phyloP scores from a whole-genome alignment of 2,797 vertebrate genomes.

The Enteromius unitaeniatus region DNA sequence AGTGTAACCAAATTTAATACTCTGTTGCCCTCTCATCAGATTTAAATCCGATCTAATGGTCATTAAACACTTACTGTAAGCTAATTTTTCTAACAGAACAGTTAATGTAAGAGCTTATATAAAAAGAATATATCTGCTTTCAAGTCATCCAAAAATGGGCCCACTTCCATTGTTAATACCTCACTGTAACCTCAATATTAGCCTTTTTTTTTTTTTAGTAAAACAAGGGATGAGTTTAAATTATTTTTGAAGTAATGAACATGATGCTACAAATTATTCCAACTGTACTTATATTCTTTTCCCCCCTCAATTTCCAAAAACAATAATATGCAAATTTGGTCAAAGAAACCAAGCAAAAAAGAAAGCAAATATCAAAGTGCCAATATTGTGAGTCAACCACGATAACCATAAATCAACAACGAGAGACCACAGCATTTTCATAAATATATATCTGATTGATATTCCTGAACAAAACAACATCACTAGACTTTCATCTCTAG shows the following conservation, averaged over 20 bases:
- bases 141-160: not conserved
- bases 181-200: not conserved
- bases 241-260: not conserved
- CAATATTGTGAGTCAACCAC: too few species aligned
- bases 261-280: not conserved
- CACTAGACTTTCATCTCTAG: slow-evolving; percentile 5
- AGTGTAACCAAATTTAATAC: not conserved
- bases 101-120: not conserved
- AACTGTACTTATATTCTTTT: not conserved
- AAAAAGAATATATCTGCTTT: not conserved
- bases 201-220: not conserved
- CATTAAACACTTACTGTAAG: not conserved
- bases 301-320: not conserved
- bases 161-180: not conserved
- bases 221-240: not conserved
- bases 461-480: slow-evolving; percentile 58
- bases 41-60: not conserved
- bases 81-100: not conserved
- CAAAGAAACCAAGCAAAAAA: not conserved
- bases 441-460: slow-evolving; percentile 62
- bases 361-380: not conserved
- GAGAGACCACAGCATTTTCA: slow-evolving; percentile 56
- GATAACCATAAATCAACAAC: slow-evolving; percentile 31
- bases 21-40: not conserved
- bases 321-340: not conserved